phyloP scores from a whole-genome alignment of 2,888 invertebrate species.

The Yponomeuta malinellus region DNA sequence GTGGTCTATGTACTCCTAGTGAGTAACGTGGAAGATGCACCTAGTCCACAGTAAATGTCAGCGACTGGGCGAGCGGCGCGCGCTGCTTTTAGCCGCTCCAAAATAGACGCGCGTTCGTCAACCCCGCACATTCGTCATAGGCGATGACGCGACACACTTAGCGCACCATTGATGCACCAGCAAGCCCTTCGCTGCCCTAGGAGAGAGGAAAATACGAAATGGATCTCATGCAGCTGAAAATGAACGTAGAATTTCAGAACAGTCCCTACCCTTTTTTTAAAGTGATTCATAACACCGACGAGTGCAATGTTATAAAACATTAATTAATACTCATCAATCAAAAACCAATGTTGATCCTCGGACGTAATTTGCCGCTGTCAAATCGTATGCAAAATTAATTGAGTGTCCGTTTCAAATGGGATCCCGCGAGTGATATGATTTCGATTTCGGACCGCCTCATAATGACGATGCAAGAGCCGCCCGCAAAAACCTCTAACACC shows the following conservation, averaged over 20 bases:
- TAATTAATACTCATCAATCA: constrained; percentile 17
- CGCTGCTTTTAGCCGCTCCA: constrained; percentile 64
- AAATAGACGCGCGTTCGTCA: constrained; percentile 73
- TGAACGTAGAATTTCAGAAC: background rate
- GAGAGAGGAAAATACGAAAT: constrained; percentile 29
- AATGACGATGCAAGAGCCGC: constrained; percentile 44
- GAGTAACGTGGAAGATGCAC: constrained; percentile 53
- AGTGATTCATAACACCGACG: constrained; percentile 12
- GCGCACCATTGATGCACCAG: constrained; percentile 47
- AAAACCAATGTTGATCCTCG: constrained; percentile 22
- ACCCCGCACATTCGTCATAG: constrained; percentile 69
- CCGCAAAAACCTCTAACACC: constrained; percentile 59
- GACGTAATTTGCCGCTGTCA: constrained; percentile 59
- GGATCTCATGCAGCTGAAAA: background rate
- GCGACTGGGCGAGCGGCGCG: constrained; percentile 56
- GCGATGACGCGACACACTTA: constrained; percentile 32
- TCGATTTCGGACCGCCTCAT: constrained; percentile 56
- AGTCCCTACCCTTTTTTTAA: background rate
- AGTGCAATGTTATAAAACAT: constrained; percentile 12
- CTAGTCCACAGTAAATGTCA: constrained; percentile 69
- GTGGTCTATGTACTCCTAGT: constrained; percentile 1
- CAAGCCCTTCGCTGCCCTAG: constrained; percentile 5
- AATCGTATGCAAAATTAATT: constrained; percentile 61
- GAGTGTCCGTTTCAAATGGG: constrained; percentile 48
- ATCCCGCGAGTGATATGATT: constrained; percentile 43